Percentiles rank a stretch among this genome's conserved stretches.
phyloP scores from a whole-genome alignment of 2,888 invertebrate genomes.

The Eristalis pertinax region DNA sequence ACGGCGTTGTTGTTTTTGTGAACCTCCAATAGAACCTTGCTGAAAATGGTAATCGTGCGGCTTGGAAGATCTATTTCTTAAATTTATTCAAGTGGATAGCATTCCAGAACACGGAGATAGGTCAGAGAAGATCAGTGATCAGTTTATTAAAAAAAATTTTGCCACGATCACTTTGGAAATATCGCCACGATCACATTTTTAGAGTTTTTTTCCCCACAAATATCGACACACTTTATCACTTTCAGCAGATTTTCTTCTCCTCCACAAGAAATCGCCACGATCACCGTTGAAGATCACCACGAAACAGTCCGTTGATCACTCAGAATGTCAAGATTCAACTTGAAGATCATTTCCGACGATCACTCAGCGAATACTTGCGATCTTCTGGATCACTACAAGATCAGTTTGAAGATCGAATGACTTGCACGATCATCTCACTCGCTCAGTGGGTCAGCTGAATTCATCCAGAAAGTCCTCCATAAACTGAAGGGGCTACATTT shows the following conservation, averaged over 20 bases:
- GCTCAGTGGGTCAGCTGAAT: too few relatives aligned
- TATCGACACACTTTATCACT: not conserved
- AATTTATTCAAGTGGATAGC: not conserved
- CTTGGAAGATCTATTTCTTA: not conserved
- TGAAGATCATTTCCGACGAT: not conserved
- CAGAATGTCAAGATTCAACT: not conserved
- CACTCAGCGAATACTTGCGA: not conserved
- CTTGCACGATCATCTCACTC: too few relatives aligned
- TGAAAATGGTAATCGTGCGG: not conserved
- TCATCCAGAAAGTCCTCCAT: too few relatives aligned
- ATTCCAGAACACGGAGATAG: not conserved
- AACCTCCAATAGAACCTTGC: not conserved
- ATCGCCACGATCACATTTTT: not conserved
- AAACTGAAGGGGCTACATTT: too few relatives aligned
- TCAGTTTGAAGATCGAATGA: too few relatives aligned
- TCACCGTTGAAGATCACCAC: not conserved
- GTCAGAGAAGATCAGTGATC: not conserved
- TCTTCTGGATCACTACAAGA: not conserved
- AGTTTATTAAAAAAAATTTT: not conserved
- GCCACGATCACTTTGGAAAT: not conserved
- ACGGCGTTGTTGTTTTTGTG: not conserved
- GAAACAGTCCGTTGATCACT: not conserved
- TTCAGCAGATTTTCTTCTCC: not conserved
- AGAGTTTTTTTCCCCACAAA: not conserved
- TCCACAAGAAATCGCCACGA: not conserved